Evolutionary conservation across 2,888 invertebrate species (phyloP), one percentile per base, ranked within the genome.

Genomic region (Molorchus minor): DNA sequence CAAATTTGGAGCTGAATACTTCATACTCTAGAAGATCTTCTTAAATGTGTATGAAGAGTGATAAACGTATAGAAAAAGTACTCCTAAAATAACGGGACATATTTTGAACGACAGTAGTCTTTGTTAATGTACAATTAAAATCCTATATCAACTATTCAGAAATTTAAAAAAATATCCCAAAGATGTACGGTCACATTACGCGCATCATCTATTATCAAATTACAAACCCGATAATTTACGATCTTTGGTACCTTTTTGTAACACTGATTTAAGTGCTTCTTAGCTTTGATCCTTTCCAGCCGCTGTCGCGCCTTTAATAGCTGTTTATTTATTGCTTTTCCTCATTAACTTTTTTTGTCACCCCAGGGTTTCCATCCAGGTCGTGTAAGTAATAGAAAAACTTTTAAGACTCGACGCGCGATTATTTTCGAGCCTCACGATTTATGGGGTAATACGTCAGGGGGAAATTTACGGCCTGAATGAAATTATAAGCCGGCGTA

Each of bases 301-400:
- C 38, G 38, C 49, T 38, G 49, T 25, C 38, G 19, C 33, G 21
- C 10, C 10, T 30, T 7, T 45, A 45, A 45, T 17, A 29, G 38
- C 38, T 5, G 25, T 21, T 49, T 49, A 49, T 49, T 49, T 49
- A 49, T 49, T 38, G 25, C 49, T 40, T 40, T 21, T 49, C 21
- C 38, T 49, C 49, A 49, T 49, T 49, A 49, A 38, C 21, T 38
- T 49, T 49, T 33, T 49, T 38, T 38, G 36, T 49, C 38, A 29
- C 49, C 40, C 7, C 21, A 25, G n/a, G 19, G 47, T 36, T 47
- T 35, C 13, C 13, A 20, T 35, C 47, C 13, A n/a, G 13, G 12
- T 25, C 12, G 21, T 25, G 21, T 43, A n/a, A n/a, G n/a, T n/a
- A 43, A 43, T 43, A 43, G 43, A 20, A 25, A 43, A 25, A 43